These are phyloP conservation scores for Dicyrtomina minuta DNA, from an alignment of 2,888 invertebrate genomes.

Conservation along the genomic window DNA sequence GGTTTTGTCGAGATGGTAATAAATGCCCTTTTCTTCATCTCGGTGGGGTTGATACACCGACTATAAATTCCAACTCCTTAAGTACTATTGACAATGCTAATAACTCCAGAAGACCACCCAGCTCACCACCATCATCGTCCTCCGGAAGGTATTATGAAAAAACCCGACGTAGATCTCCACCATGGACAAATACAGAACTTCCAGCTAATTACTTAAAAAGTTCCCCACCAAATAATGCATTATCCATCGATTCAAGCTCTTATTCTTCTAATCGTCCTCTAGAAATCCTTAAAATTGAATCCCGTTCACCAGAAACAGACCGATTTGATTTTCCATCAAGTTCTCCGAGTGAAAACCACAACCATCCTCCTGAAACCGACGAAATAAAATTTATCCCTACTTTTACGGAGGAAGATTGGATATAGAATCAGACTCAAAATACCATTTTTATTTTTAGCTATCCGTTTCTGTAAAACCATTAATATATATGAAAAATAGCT, in stretches of 20 bases:
- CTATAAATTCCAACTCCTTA: neutral
- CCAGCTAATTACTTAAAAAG: neutral
- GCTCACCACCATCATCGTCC: neutral
- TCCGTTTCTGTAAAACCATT: too few relatives aligned
- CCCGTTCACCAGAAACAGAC: slow-evolving; percentile 22
- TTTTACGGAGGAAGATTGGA: slow-evolving; percentile 24
- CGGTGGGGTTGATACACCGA: slow-evolving; percentile 64
- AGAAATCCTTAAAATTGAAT: slow-evolving; percentile 26
- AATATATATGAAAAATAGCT: too few relatives aligned
- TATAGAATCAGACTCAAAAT: neutral
- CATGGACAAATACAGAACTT: neutral
- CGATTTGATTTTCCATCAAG: slow-evolving; percentile 40
- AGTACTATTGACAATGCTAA: too few relatives aligned
- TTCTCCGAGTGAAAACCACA: slow-evolving; percentile 37
- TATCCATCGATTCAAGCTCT: slow-evolving; percentile 5
- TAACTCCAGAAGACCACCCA: neutral
- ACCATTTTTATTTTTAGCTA: neutral
- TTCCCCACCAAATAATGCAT: slow-evolving; percentile 10
- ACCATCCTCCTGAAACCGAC: slow-evolving; percentile 28
- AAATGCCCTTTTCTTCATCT: slow-evolving; percentile 83
- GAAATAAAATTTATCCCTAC: slow-evolving; percentile 37
- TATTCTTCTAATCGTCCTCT: slow-evolving; percentile 2
- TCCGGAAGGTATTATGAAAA: slow-evolving; percentile 3
- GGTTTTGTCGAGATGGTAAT: slow-evolving; percentile 78
- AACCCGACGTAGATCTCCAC: slow-evolving; percentile 4